phyloP scores from a whole-genome alignment of 2,113 vertebrate species.

The Dicerorhinus sumatrensis region DNA sequence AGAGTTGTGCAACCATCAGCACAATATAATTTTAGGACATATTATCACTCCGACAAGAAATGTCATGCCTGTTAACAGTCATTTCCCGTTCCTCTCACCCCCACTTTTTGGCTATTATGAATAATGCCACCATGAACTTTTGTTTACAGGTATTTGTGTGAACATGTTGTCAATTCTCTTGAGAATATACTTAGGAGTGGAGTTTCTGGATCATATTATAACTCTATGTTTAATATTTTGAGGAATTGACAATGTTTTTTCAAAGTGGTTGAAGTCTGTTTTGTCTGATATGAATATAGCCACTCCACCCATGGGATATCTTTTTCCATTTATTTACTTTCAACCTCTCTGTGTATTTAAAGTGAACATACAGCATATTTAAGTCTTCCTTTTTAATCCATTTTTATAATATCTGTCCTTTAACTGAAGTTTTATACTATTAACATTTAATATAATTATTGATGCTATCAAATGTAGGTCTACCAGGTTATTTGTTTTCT shows the following conservation, averaged over 20 bases:
- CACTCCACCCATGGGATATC: no score
- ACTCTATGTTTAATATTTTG: background rate
- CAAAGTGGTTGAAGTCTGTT: no score
- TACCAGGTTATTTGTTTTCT: no score
- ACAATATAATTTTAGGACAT: background rate
- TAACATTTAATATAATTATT: background rate
- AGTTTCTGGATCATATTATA: background rate
- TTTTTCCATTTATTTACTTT: background rate
- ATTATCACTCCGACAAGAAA: background rate
- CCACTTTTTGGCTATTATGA: background rate
- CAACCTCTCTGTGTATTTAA: background rate
- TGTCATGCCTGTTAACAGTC: background rate
- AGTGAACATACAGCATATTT: accelerated
- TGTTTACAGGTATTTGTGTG: background rate
- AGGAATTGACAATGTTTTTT: background rate
- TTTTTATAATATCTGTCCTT: background rate
- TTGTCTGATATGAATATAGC: no score
- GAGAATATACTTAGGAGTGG: background rate
- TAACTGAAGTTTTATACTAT: background rate
- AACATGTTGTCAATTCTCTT: background rate
- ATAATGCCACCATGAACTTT: background rate
- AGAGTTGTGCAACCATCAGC: background rate
- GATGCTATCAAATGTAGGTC: accelerated
- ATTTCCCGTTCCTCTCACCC: background rate
- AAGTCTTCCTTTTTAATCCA: background rate